A percentile compares a stretch with the other conserved stretches of the same genome.
phyloP scores from a whole-genome alignment of 2,888 invertebrate species.

The Drosophila mimica region DNA sequence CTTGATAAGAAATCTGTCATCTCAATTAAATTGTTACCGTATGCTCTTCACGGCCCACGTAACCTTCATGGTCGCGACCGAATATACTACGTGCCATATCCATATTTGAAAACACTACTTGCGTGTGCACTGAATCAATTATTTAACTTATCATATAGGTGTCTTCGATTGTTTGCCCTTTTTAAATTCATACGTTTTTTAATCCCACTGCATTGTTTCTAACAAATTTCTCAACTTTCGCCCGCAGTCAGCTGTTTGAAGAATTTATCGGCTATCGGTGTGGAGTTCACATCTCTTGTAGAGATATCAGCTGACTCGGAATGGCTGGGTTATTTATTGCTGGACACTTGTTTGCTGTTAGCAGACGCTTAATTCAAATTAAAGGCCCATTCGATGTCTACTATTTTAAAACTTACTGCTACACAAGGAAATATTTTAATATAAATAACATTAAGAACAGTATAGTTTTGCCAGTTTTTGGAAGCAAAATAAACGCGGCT shows the following conservation, averaged over 20 bases:
- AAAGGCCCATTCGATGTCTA: background rate
- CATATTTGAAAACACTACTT: constrained; percentile 86
- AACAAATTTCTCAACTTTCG: constrained; percentile 48
- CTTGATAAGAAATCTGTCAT: constrained; percentile 61
- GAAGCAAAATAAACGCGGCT: background rate
- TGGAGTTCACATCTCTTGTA: background rate
- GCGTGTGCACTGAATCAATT: constrained; percentile 23
- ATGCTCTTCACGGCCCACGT: constrained; percentile 94
- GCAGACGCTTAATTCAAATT: background rate
- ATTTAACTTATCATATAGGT: constrained; percentile 10
- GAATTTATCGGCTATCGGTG: constrained; percentile 22
- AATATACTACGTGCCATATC: constrained; percentile 97
- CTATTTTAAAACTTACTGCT: background rate
- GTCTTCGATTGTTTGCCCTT: constrained; percentile 7
- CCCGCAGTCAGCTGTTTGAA: constrained; percentile 47
- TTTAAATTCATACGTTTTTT: constrained; percentile 9
- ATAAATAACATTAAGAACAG: background rate
- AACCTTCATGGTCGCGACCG: constrained; percentile 94
- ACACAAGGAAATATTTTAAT: background rate
- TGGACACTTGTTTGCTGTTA: background rate
- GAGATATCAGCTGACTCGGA: constrained; percentile 4
- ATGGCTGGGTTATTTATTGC: background rate
- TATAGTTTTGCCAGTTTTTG: background rate
- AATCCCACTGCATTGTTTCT: constrained; percentile 37
- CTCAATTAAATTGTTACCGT: constrained; percentile 86